Base-by-base conservation (phyloP, 2,888 invertebrate genomes). In the Rhabditophanes sp. region DNA sequence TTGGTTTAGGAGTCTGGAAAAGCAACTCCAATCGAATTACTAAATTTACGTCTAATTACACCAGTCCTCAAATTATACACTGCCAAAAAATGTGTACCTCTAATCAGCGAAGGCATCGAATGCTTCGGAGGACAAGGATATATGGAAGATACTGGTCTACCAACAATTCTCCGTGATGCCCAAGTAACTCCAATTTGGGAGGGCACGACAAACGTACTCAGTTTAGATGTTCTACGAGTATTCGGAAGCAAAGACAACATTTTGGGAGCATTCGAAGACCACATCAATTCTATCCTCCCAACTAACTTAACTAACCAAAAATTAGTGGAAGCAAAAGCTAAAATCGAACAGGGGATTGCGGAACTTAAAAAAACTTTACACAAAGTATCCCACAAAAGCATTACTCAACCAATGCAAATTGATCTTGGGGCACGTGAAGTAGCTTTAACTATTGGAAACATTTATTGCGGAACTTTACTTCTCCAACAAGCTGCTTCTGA, bases 121-220 rank as follows among this genome's bases (percentile, higher is more conserved):
- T 65, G 69, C 38, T 73, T 74, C 58, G 74, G 74, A 22, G 74
- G 74, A 9, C 72, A 71, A 55, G 74, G 74, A 11, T 74, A 73
- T 54, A 71, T 74, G 42, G 74, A 74, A 50, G 73, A 73, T 41
- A 72, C 73, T 5, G 72, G 73, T 3, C 48, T 74, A 19, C 73
- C 74, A 9, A 50, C 50, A 4, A 54, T 72, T n/a, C 54, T 74
- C 1, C 55, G 74, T 39, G 73, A 74, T 65, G 67, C 70, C 20
- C 74, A 74, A 65, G 73, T 73, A 16, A 58, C 71, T 20, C 69
- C 73, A 11, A 74, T 74, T 37, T 74, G 74, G 74, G 74, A 74
- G 56, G 74, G 74, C 12, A 74, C 74, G 1, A 74, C 74, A 5
- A 74, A 74, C 50, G 68, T 74, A 22, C 56, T 73, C 23, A 69